Evolutionary conservation across 2,113 vertebrate species (phyloP).

Genomic region (cattle (Bos taurus)): DNA sequence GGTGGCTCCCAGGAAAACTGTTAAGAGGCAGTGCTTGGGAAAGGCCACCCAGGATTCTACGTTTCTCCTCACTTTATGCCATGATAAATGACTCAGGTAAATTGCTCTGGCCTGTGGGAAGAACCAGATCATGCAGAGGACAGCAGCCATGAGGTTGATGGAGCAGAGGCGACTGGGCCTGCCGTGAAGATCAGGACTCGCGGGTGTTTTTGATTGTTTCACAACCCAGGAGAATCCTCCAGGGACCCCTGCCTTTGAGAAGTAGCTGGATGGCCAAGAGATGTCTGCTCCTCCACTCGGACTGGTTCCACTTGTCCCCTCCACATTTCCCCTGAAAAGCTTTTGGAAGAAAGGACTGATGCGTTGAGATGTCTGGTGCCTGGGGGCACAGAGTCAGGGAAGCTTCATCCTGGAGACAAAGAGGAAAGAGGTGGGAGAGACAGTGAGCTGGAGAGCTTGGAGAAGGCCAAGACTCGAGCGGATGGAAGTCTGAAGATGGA

Average conservation of each 20-base stretch:
- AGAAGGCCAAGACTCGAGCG: accelerated
- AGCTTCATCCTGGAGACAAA: neutral
- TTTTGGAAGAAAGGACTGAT: neutral
- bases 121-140: neutral
- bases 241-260: neutral
- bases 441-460: accelerated
- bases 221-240: neutral
- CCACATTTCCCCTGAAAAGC: neutral
- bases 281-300: accelerated
- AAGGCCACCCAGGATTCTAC: neutral
- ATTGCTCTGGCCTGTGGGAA: neutral
- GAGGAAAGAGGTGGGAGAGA: accelerated
- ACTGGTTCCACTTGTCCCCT: accelerated
- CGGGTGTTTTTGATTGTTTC: neutral
- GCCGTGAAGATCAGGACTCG: accelerated
- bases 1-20: neutral
- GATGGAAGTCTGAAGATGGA: neutral
- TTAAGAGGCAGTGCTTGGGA: neutral
- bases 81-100: neutral
- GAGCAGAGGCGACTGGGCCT: neutral
- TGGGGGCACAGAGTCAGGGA: neutral
- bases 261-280: neutral
- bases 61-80: neutral
- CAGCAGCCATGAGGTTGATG: neutral
- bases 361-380: accelerated